Percentiles rank a stretch among this genome's conserved stretches.
phyloP scores from a whole-genome alignment of 2,797 vertebrate genomes.

The Phaenicophaeus curvirostris region DNA sequence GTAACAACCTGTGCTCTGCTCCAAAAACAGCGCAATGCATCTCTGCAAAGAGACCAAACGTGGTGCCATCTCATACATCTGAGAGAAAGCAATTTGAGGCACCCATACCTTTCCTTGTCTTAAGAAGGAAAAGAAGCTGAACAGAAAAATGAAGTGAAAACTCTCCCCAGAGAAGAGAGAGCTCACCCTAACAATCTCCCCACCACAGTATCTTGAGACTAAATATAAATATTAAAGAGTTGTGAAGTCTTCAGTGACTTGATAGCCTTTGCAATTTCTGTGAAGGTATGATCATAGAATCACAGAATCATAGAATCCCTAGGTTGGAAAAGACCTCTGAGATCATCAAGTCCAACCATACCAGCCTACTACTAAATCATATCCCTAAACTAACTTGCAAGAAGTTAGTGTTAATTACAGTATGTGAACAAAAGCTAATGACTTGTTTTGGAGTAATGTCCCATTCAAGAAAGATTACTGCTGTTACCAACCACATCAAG shows the following conservation, averaged over 20 bases:
- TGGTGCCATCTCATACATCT: neutral
- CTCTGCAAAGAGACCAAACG: neutral
- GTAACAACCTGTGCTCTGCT: neutral
- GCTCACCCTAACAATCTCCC: neutral
- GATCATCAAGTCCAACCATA: too few relatives aligned
- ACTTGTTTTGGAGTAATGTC: slow-evolving; percentile 42
- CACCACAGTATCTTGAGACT: neutral
- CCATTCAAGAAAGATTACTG: slow-evolving; percentile 19
- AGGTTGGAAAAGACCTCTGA: too few relatives aligned
- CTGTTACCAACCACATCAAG: slow-evolving; percentile 48
- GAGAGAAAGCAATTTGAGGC: neutral
- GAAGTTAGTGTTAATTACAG: slow-evolving; percentile 49
- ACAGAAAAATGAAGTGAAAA: neutral
- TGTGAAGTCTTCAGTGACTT: neutral
- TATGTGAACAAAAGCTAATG: slow-evolving; percentile 10
- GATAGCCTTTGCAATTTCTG: neutral
- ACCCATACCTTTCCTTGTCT: neutral
- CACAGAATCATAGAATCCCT: too few relatives aligned
- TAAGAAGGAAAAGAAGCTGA: neutral
- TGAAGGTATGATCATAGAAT: neutral
- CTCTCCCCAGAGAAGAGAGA: neutral
- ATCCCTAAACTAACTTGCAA: neutral
- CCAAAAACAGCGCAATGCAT: rapidly evolving
- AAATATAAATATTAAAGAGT: neutral
- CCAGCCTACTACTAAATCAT: too few relatives aligned